These are phyloP conservation scores for Nestor notabilis DNA, from an alignment of 2,113 vertebrate genomes.

Conservation along the genomic window DNA sequence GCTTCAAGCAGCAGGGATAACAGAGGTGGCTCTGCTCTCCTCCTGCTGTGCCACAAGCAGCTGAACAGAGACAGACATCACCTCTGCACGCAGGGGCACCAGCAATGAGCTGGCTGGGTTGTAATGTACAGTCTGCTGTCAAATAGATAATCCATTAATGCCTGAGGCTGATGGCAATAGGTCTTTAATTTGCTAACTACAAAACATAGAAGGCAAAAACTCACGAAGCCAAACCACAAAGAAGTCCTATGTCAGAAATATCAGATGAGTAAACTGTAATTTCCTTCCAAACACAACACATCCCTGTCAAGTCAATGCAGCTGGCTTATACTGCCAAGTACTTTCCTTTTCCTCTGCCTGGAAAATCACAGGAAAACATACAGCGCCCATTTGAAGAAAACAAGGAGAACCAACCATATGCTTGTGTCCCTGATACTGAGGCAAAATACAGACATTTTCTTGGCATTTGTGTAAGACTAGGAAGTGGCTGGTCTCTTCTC, in stretches of 20 bases:
- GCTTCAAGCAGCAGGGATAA: not conserved
- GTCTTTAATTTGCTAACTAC: not conserved
- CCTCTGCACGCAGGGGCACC: not conserved
- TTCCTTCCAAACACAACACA: not conserved
- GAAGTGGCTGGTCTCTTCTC: not conserved
- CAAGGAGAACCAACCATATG: not conserved
- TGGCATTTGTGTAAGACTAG: not conserved
- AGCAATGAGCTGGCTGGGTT: not conserved
- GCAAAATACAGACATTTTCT: not conserved
- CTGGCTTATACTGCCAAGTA: not conserved
- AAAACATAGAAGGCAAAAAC: not conserved
- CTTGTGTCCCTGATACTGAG: not conserved
- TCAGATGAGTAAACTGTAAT: not conserved
- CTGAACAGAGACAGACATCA: not conserved
- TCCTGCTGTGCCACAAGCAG: not conserved
- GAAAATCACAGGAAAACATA: not conserved
- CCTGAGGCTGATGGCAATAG: not conserved
- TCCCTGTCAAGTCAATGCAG: not conserved
- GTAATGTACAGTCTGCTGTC: not conserved
- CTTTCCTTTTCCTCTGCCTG: not conserved
- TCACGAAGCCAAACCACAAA: accelerated
- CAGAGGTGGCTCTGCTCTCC: not conserved
- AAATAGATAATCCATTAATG: not conserved
- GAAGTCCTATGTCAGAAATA: not conserved
- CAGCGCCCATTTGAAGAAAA: not conserved